Evolutionary conservation across 2,797 vertebrate species (phyloP).

Genomic region (Knipowitschia caucasica): DNA sequence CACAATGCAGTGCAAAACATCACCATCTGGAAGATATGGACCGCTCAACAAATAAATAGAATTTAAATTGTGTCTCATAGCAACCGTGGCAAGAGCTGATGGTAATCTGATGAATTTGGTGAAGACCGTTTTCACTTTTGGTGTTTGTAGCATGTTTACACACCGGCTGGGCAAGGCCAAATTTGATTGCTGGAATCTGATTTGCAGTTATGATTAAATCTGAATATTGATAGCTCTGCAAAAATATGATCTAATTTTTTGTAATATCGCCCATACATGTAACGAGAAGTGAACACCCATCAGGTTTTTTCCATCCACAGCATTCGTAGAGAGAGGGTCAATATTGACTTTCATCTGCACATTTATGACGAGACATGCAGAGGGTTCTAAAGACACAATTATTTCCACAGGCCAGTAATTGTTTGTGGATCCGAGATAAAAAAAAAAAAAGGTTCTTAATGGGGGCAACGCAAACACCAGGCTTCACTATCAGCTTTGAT

Average conservation of each 20-base stretch:
- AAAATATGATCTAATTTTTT: not conserved
- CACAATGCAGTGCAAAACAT: slow-evolving; percentile 71
- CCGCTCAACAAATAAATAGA: slow-evolving; percentile 59
- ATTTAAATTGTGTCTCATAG: slow-evolving; percentile 77
- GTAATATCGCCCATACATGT: not conserved
- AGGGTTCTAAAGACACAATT: slow-evolving; percentile 45
- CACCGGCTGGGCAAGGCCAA: not conserved
- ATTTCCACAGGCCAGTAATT: slow-evolving; percentile 39
- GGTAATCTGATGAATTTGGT: slow-evolving; percentile 59
- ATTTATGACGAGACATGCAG: slow-evolving; percentile 39
- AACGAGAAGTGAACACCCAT: not conserved
- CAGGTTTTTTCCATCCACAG: slow-evolving; percentile 8
- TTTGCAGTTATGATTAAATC: too few relatives aligned
- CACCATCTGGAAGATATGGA: slow-evolving; percentile 62
- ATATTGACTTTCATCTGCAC: slow-evolving; percentile 35
- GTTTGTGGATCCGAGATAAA: slow-evolving; percentile 37
- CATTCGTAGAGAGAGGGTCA: slow-evolving; percentile 25
- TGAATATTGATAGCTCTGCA: not conserved
- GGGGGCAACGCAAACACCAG: slow-evolving; percentile 22
- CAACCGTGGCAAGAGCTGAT: slow-evolving; percentile 71
- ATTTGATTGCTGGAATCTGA: too few relatives aligned
- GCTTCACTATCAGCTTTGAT: slow-evolving; percentile 38
- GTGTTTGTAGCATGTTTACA: slow-evolving; percentile 20
- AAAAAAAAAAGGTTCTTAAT: slow-evolving; percentile 39
- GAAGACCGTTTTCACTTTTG: slow-evolving; percentile 40